Evolutionary conservation across 2,888 invertebrate species (phyloP).

Genomic region (Sacculina carcini): DNA sequence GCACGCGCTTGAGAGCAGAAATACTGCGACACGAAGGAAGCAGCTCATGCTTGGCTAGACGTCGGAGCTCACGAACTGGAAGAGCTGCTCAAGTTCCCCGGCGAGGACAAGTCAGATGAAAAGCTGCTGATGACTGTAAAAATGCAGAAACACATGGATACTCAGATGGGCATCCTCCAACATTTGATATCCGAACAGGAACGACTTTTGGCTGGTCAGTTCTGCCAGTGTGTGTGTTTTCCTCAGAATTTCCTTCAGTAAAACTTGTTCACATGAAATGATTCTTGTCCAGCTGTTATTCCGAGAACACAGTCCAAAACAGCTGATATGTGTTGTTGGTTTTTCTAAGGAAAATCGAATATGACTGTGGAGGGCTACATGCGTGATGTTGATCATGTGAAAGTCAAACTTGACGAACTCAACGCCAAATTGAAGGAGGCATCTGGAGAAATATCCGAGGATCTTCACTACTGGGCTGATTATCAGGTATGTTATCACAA

Average conservation of each 20-base stretch:
- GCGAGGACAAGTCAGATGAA: constrained; percentile 2
- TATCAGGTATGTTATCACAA: background rate
- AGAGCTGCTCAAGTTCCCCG: constrained; percentile 2
- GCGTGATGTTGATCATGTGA: background rate
- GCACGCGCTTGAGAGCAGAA: background rate
- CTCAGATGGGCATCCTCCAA: background rate
- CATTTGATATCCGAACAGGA: background rate
- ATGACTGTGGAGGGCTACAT: background rate
- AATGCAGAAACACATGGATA: constrained; percentile 2
- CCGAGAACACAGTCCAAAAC: too few species aligned
- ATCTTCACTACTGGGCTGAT: background rate
- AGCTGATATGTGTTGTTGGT: too few species aligned
- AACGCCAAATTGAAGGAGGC: background rate
- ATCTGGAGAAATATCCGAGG: background rate
- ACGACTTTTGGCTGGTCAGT: background rate
- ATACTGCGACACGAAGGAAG: background rate
- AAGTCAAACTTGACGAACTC: background rate
- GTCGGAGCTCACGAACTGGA: background rate
- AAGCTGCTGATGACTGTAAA: constrained; percentile 2
- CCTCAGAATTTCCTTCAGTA: too few species aligned
- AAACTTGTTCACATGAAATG: too few species aligned
- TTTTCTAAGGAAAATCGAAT: background rate
- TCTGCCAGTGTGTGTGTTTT: too few species aligned
- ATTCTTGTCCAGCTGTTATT: too few species aligned
- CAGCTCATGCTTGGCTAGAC: background rate